Evolutionary conservation across 2,797 vertebrate species (phyloP), one percentile per base, ranked within the genome.

Genomic region (Enteromius afrohamiltoni): DNA sequence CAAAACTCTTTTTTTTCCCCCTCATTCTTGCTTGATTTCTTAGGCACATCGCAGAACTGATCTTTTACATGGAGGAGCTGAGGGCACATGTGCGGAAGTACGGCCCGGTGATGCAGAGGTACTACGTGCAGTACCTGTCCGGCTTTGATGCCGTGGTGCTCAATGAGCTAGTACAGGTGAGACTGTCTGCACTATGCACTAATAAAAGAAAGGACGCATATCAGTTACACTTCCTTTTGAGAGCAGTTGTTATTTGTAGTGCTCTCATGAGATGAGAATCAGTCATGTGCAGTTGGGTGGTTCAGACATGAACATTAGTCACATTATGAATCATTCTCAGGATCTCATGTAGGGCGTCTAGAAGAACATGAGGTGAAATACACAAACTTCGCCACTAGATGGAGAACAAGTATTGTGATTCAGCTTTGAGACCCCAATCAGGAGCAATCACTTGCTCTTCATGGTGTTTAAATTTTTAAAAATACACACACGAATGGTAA

Each of bases 1-100:
- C 23, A 29, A 21, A 10, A 14, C n/a, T 11, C 4, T 2, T 53
- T 65, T 74, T 51, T 34, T 34, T 34, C 1, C 1, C 19, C 17
- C 51, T 67, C 0, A 51, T 51, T 65, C 21, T 29, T 80, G 1
- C 37, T 75, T 42, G 29, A 45, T 42, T 58, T 88, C 21, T 10
- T 88, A 98, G 97, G 91, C 97, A 99, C 92, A 96, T 99, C 91
- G 98, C 98, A 1, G 98, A 99, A 90, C 88, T 99, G 85, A 98
- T 99, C 91, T 99, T 99, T 94, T 99, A 99, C 93, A 99, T 99
- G 97, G 98, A 99, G 92, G 97, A 99, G 88, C 96, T 99, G 51
- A 91, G 97, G 91, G 97, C 97, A 75, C 98, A 99, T 0, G 97
- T 99, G 78, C 91, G 98, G 58, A 98, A 99, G 88, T 99, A 99